Conservation (phyloP, 2,113 vertebrate genomes). For the Drymodes brunneopygia region DNA sequence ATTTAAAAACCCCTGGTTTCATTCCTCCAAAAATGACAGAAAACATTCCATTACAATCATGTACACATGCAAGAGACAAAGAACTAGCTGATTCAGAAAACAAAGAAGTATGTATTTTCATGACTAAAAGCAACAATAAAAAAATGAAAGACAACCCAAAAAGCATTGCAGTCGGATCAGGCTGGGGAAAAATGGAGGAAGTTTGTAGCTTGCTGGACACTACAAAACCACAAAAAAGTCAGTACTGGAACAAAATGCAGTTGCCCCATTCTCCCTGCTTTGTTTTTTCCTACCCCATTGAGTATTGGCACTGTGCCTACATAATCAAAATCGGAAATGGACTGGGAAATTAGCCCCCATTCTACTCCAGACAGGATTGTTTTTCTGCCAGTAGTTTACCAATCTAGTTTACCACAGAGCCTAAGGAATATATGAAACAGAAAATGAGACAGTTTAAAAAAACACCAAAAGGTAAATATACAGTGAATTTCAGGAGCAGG, state of each 20-base stretch:
- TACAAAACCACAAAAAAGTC: background rate
- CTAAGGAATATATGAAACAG: background rate
- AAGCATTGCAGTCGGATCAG: background rate
- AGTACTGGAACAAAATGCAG: background rate
- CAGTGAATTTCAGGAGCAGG: background rate
- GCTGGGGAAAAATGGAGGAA: background rate
- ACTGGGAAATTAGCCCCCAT: background rate
- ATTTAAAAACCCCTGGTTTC: background rate
- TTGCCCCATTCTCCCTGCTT: background rate
- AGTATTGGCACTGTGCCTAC: background rate
- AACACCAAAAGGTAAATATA: background rate
- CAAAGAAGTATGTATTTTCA: background rate
- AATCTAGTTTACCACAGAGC: background rate
- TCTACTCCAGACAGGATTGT: background rate
- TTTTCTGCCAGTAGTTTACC: background rate
- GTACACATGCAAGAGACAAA: background rate
- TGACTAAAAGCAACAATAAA: background rate
- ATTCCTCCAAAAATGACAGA: background rate
- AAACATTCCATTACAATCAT: background rate
- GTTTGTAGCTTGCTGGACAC: background rate
- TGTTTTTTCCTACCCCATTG: background rate
- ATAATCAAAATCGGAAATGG: background rate
- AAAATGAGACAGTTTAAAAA: background rate
- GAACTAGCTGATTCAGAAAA: background rate
- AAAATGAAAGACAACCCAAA: background rate